A percentile compares a stretch with the other conserved stretches of the same genome.
Evolutionary conservation across 2,113 vertebrate genomes (phyloP).

Genomic region (Anthoscopus minutus): DNA sequence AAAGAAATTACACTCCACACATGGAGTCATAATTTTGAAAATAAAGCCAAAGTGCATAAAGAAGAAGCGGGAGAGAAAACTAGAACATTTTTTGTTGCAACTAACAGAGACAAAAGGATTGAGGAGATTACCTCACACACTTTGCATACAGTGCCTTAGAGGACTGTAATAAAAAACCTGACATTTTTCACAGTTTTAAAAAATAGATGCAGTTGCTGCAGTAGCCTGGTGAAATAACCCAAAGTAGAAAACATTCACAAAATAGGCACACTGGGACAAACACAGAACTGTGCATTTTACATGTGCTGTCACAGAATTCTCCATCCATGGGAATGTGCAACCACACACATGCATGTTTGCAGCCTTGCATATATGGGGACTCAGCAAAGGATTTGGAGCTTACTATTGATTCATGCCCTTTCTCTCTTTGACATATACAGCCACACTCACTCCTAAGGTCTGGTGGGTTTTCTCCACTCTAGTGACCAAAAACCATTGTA

Average conservation of each 20-base stretch:
- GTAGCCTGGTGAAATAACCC: not conserved
- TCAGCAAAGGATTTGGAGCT: not conserved
- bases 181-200: not conserved
- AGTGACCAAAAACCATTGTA: not conserved
- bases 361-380: rapidly evolving
- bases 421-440: not conserved
- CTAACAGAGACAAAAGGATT: not conserved
- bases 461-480: not conserved
- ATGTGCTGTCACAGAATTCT: not conserved
- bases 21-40: not conserved
- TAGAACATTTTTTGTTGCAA: not conserved
- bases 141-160: not conserved
- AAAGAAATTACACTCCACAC: not conserved
- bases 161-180: not conserved
- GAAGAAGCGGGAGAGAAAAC: not conserved
- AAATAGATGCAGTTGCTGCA: not conserved
- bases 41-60: not conserved
- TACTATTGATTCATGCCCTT: not conserved
- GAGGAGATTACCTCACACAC: not conserved
- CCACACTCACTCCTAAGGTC: not conserved
- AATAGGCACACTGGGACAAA: not conserved
- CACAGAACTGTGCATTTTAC: rapidly evolving
- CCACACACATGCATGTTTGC: rapidly evolving
- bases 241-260: not conserved
- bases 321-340: not conserved